These are phyloP conservation scores for Stichodactyla helianthus DNA, from an alignment of 64 coral and sea anemone species.

Conservation along the genomic window DNA sequence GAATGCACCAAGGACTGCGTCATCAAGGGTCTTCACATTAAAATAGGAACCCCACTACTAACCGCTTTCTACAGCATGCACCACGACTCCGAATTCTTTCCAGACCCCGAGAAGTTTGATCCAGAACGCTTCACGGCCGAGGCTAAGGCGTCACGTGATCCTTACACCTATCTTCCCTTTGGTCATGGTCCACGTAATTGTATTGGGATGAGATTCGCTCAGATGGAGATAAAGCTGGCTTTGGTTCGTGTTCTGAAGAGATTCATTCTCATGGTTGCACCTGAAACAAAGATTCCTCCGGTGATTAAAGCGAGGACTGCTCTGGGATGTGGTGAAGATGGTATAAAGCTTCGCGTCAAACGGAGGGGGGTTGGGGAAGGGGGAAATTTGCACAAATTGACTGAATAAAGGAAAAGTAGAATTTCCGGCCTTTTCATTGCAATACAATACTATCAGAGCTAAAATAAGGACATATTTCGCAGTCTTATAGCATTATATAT, in stretches of 20 bases:
- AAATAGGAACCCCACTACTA: not conserved
- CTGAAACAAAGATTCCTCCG: constrained; percentile 43
- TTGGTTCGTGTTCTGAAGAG: constrained; percentile 32
- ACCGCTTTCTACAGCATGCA: constrained; percentile 41
- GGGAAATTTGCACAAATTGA: too few relatives aligned
- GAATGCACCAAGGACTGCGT: constrained; percentile 25
- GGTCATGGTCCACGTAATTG: constrained; percentile 42
- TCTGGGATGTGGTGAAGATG: not conserved
- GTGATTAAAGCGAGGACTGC: not conserved
- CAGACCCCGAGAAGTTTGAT: constrained; percentile 37
- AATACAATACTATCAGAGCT: too few relatives aligned
- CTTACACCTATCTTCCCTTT: too few relatives aligned
- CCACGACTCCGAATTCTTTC: constrained; percentile 6
- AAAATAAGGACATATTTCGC: too few relatives aligned
- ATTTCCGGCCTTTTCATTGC: too few relatives aligned
- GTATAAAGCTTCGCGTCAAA: not conserved
- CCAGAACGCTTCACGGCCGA: constrained; percentile 36
- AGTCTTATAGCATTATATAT: too few relatives aligned
- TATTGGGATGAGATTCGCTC: constrained; percentile 50
- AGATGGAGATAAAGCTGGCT: constrained; percentile 45
- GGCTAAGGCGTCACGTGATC: too few relatives aligned
- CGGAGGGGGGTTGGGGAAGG: not conserved
- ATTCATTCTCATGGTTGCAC: not conserved
- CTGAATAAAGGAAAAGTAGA: too few relatives aligned
- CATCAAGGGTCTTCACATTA: constrained; percentile 20